Conservation (phyloP, 2,113 vertebrate genomes). For the Myotis davidii region DNA sequence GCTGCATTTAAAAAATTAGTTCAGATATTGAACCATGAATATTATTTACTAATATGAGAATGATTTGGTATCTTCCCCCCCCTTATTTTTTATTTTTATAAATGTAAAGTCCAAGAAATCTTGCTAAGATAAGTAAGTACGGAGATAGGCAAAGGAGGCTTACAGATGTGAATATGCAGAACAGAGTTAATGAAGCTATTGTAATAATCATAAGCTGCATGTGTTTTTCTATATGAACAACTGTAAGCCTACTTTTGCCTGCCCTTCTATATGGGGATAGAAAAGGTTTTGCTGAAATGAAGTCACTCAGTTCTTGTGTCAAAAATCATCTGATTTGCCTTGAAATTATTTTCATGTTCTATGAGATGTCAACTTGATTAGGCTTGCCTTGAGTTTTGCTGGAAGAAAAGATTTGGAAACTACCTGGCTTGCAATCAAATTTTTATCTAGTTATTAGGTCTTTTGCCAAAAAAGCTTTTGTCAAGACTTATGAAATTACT, state of each 20-base stretch:
- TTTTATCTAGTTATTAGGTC: background rate
- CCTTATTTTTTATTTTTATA: conserved; percentile 56
- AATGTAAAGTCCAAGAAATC: background rate
- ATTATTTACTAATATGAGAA: conserved; percentile 23
- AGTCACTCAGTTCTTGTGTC: conserved; percentile 37
- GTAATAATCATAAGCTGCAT: background rate
- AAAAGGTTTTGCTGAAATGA: conserved; percentile 52
- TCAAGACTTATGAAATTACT: conserved; percentile 17
- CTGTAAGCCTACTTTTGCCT: background rate
- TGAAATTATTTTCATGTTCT: conserved; percentile 48
- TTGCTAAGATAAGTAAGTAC: background rate
- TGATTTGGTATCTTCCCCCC: background rate
- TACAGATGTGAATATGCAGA: background rate
- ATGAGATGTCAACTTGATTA: conserved; percentile 46
- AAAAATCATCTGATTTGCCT: conserved; percentile 46
- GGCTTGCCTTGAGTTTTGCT: conserved; percentile 55
- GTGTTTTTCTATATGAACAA: background rate
- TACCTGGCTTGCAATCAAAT: conserved; percentile 12
- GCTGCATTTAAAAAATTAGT: conserved; percentile 8
- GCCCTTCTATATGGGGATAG: background rate
- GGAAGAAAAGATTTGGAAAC: conserved; percentile 54
- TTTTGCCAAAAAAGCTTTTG: conserved; percentile 31
- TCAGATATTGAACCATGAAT: background rate
- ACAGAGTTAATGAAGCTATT: background rate
- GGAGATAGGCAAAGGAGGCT: background rate